Conservation (phyloP, 2,888 invertebrate genomes). For the Orthonychiurus folsomi region DNA sequence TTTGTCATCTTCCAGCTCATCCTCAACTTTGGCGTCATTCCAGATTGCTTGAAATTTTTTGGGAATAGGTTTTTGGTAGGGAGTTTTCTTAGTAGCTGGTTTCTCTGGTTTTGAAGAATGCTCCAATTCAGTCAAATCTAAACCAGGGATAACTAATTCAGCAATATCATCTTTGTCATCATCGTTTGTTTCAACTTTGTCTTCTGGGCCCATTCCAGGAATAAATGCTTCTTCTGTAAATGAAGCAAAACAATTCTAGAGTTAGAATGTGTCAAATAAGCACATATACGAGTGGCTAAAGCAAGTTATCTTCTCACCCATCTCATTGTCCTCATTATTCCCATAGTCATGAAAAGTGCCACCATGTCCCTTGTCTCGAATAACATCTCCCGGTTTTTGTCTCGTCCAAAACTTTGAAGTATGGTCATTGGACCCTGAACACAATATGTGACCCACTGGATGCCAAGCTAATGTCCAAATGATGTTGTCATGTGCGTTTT, state of each 20-base stretch:
- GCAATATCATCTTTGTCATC: conserved; percentile 38
- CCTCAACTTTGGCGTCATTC: conserved; percentile 52
- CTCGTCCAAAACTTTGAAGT: conserved; percentile 99
- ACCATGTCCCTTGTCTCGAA: conserved; percentile 69
- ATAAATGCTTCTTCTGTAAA: conserved; percentile 66
- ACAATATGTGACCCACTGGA: conserved; percentile 95
- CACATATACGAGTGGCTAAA: no score
- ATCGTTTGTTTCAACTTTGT: conserved; percentile 61
- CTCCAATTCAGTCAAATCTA: conserved; percentile 60
- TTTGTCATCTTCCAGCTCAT: conserved; percentile 36
- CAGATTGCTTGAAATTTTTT: conserved; percentile 95
- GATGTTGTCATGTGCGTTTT: conserved; percentile 97
- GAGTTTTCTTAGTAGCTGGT: conserved; percentile 53
- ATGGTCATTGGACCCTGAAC: conserved; percentile 99
- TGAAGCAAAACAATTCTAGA: conserved; percentile 1
- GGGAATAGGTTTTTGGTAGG: conserved; percentile 92
- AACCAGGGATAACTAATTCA: conserved; percentile 62
- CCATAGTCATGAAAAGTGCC: conserved; percentile 42
- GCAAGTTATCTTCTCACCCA: conserved; percentile 48
- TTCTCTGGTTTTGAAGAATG: conserved; percentile 31
- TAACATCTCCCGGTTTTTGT: conserved; percentile 94
- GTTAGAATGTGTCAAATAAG: background rate
- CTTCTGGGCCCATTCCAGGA: conserved; percentile 98
- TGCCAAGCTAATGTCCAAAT: conserved; percentile 99
- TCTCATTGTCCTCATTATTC: conserved; percentile 62